These are phyloP conservation scores for Octomys mimax DNA, from an alignment of 2,797 vertebrate genomes.

Conservation along the genomic window DNA sequence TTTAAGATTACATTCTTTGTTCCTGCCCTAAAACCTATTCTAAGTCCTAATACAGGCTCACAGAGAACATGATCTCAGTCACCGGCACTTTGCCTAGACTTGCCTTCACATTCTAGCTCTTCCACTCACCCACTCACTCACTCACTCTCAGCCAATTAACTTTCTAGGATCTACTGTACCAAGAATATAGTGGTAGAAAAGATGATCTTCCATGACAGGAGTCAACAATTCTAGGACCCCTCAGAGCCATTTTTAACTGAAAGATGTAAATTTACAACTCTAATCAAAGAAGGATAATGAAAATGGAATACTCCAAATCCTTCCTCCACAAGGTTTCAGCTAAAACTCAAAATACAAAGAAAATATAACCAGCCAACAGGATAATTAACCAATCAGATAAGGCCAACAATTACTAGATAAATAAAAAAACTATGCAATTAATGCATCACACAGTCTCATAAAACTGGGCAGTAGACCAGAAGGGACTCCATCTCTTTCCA, in stretches of 20 bases:
- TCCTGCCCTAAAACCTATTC: background rate
- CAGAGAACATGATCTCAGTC: background rate
- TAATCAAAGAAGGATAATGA: slow-evolving; percentile 12
- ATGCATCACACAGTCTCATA: background rate
- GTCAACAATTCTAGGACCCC: background rate
- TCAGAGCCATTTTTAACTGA: background rate
- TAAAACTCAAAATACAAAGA: slow-evolving; percentile 29
- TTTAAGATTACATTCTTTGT: background rate
- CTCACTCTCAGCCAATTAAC: background rate
- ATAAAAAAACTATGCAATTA: background rate
- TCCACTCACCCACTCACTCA: background rate
- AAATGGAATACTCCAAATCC: slow-evolving; percentile 3
- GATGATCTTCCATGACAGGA: background rate
- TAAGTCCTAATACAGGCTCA: background rate
- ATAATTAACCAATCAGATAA: background rate
- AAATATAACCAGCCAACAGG: background rate
- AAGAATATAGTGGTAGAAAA: background rate
- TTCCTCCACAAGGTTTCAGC: background rate
- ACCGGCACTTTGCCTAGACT: background rate
- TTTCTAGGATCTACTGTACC: background rate
- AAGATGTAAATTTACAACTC: slow-evolving; percentile 13
- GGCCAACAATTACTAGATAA: background rate
- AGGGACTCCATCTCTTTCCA: background rate
- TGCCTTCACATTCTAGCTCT: background rate
- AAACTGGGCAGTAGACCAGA: background rate